Evolutionary conservation across 2,113 vertebrate genomes (phyloP).

Genomic region (Eudyptes chrysolophus): DNA sequence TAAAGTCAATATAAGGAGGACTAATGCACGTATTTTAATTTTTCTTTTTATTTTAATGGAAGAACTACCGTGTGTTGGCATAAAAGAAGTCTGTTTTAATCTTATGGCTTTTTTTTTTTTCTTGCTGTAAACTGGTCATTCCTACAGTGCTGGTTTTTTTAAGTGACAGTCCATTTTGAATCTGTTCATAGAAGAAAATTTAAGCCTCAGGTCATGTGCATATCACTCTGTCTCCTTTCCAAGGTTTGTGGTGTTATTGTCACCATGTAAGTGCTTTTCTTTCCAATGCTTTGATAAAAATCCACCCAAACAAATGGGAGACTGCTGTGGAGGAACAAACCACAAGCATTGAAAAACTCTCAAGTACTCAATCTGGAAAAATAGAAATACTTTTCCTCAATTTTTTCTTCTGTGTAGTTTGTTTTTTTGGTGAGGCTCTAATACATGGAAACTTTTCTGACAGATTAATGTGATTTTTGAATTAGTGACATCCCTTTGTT

Average conservation of each 20-base stretch:
- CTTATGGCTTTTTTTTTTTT: not conserved
- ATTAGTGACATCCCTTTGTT: not conserved
- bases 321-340: not conserved
- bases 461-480: not conserved
- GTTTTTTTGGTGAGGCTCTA: not conserved
- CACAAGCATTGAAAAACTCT: not conserved
- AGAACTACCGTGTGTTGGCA: not conserved
- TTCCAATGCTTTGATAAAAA: not conserved
- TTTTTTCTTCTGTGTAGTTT: not conserved
- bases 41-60: not conserved
- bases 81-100: not conserved
- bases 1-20: not conserved
- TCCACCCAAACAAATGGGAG: not conserved
- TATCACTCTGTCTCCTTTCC: not conserved
- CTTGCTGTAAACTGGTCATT: not conserved
- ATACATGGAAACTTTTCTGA: not conserved
- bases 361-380: not conserved
- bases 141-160: not conserved
- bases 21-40: not conserved
- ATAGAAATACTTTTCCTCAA: not conserved
- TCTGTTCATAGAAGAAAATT: not conserved
- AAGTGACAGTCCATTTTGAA: not conserved
- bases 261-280: not conserved
- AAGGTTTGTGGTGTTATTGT: not conserved
- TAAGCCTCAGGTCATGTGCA: not conserved